phyloP scores from a whole-genome alignment of 1,140 invertebrate species.

The Saccostrea cuccullata region DNA sequence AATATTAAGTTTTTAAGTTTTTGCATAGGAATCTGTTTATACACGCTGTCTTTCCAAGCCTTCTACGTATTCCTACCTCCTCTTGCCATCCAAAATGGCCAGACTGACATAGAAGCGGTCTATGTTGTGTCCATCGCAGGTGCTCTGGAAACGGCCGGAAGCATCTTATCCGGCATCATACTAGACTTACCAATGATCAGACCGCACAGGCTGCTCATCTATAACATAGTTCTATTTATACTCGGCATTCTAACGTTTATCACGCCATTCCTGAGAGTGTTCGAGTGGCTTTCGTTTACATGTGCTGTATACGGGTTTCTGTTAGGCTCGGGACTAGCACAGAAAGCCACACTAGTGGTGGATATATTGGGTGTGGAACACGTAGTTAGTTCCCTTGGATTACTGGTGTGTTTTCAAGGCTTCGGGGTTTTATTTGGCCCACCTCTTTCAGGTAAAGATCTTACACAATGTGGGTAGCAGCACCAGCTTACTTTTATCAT shows the following conservation, averaged over 20 bases:
- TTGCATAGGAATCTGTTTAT: slow-evolving; percentile 66
- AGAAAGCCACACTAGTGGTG: slow-evolving; percentile 50
- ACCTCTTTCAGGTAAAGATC: slow-evolving; percentile 86
- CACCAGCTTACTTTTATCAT: too few relatives aligned
- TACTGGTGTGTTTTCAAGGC: slow-evolving; percentile 94
- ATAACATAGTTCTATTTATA: slow-evolving; percentile 65
- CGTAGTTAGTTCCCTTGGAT: slow-evolving; percentile 89
- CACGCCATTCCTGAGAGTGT: slow-evolving; percentile 58
- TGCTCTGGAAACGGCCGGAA: slow-evolving; percentile 62
- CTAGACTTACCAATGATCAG: slow-evolving; percentile 62
- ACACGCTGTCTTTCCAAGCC: slow-evolving; percentile 65
- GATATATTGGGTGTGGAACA: slow-evolving; percentile 50
- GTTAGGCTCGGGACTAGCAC: slow-evolving; percentile 53
- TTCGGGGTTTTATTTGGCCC: slow-evolving; percentile 89
- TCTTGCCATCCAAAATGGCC: slow-evolving; percentile 61
- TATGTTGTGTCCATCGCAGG: slow-evolving; percentile 67
- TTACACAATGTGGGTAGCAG: not conserved
- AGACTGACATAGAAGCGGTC: slow-evolving; percentile 59
- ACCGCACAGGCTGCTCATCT: slow-evolving; percentile 63
- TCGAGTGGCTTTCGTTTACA: slow-evolving; percentile 58
- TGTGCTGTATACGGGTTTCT: slow-evolving; percentile 66
- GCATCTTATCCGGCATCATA: slow-evolving; percentile 62
- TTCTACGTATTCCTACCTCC: slow-evolving; percentile 69
- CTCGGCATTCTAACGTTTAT: slow-evolving; percentile 59
- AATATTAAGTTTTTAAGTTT: slow-evolving; percentile 65